Evolutionary conservation across 2,888 invertebrate genomes (phyloP).

Genomic region (Lasioglossum morio): DNA sequence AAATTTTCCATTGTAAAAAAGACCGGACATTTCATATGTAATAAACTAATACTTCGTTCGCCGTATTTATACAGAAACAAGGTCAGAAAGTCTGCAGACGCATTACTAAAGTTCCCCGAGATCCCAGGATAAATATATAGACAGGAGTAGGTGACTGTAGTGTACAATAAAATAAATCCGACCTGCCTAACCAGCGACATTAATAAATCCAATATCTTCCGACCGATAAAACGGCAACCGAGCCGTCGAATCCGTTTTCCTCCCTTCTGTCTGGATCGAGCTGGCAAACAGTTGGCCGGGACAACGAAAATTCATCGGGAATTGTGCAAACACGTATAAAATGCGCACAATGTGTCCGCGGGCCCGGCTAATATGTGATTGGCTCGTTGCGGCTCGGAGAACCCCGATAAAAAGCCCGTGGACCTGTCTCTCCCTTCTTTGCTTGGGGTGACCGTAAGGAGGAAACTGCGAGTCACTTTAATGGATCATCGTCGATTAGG

Average conservation of each 20-base stretch:
- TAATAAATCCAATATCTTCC: conserved; percentile 83
- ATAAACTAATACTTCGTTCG: no score
- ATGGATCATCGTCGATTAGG: conserved; percentile 37
- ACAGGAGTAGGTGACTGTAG: conserved; percentile 23
- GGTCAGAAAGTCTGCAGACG: neutral
- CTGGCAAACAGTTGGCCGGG: conserved; percentile 67
- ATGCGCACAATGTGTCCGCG: conserved; percentile 83
- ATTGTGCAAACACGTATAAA: conserved; percentile 85
- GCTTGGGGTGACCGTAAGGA: conserved; percentile 32
- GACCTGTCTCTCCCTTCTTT: conserved; percentile 47
- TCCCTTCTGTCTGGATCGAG: conserved; percentile 49
- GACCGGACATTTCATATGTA: no score
- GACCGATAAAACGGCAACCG: conserved; percentile 80
- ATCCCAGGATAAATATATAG: conserved; percentile 33
- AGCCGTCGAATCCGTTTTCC: conserved; percentile 64
- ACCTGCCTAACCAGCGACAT: conserved; percentile 78
- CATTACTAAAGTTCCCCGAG: neutral
- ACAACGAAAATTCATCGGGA: conserved; percentile 78
- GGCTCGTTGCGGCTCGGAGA: conserved; percentile 45
- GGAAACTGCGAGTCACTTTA: conserved; percentile 50
- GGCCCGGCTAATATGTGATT: conserved; percentile 80
- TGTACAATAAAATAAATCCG: conserved; percentile 78
- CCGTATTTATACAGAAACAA: neutral
- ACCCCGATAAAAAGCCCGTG: conserved; percentile 64
- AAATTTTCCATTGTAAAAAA: no score